Percentiles rank a stretch among this genome's conserved stretches.
Evolutionary conservation across 2,888 invertebrate genomes (phyloP).

Genomic region (Sminthurides aquaticus): DNA sequence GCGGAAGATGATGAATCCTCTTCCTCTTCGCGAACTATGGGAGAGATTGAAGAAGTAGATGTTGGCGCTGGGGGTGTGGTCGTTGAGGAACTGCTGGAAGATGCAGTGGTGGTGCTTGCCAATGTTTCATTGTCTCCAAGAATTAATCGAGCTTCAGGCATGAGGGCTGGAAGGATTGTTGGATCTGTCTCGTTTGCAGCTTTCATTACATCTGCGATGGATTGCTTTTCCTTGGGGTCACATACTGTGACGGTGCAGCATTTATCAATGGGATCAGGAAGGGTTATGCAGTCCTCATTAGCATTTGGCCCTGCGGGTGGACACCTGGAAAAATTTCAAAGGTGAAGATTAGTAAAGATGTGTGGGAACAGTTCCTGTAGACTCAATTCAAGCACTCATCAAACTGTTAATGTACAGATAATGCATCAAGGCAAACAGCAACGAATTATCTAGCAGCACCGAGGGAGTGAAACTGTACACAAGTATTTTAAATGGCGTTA

Average conservation of each 20-base stretch:
- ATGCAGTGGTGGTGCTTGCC: conserved; percentile 17
- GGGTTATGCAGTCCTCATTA: conserved; percentile 67
- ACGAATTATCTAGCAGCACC: too few species aligned
- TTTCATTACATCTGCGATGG: conserved; percentile 42
- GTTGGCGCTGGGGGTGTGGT: conserved; percentile 8
- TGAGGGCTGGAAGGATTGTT: conserved; percentile 5
- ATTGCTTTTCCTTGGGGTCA: conserved; percentile 46
- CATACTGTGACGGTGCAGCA: conserved; percentile 81
- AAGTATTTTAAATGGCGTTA: too few species aligned
- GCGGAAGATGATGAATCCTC: not conserved
- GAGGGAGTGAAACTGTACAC: too few species aligned
- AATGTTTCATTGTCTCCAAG: conserved; percentile 7
- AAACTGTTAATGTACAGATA: too few species aligned
- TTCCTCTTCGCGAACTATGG: not conserved
- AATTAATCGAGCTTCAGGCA: conserved; percentile 6
- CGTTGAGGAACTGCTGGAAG: conserved; percentile 7
- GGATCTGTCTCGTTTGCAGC: conserved; percentile 26
- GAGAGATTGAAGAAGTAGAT: not conserved
- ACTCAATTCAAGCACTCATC: too few species aligned
- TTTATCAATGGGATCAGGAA: conserved; percentile 71
- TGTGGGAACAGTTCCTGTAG: too few species aligned
- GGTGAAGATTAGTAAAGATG: too few species aligned
- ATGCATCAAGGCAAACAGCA: too few species aligned
- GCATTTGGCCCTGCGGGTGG: conserved; percentile 37
- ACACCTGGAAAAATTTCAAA: conserved; percentile 29